A percentile compares a stretch with the other conserved stretches of the same genome.
These are phyloP conservation scores for Conus ventricosus DNA, from an alignment of 1,140 invertebrate species.

Conservation along the genomic window DNA sequence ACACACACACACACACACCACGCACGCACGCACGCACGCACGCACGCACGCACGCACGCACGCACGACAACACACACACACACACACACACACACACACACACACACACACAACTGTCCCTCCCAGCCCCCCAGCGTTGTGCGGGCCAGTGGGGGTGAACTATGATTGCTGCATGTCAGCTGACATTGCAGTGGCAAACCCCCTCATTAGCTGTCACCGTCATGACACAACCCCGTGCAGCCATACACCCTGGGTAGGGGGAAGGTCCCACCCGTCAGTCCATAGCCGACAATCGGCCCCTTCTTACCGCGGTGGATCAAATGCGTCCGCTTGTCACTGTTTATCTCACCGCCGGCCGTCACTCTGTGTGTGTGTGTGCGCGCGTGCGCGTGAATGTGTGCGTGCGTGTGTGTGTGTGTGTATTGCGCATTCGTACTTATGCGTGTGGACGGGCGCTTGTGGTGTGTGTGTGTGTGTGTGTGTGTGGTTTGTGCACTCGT, in stretches of 20 bases:
- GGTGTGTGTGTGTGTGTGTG: neutral
- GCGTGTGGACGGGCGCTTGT: neutral
- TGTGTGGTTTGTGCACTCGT: neutral
- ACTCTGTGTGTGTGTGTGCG: neutral
- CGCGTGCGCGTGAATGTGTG: neutral
- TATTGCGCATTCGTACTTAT: neutral
- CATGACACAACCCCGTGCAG: too few species aligned
- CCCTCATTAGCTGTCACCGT: too few species aligned
- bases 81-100: constrained; percentile 11
- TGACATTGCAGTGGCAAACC: too few species aligned
- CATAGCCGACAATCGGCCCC: too few species aligned
- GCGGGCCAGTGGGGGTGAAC: too few species aligned
- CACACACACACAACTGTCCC: neutral
- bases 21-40: constrained; percentile 16
- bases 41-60: constrained; percentile 19
- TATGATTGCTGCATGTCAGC: too few species aligned
- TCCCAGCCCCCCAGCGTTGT: too few species aligned
- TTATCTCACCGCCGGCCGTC: neutral
- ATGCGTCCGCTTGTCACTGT: neutral
- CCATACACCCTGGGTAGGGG: too few species aligned
- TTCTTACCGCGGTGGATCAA: neutral
- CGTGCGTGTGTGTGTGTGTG: neutral
- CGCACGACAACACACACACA: constrained; percentile 22
- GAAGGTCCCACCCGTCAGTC: too few species aligned
- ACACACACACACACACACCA: neutral